Evolutionary conservation across 2,888 invertebrate genomes (phyloP).

Genomic region (Parasteatoda lunata): DNA sequence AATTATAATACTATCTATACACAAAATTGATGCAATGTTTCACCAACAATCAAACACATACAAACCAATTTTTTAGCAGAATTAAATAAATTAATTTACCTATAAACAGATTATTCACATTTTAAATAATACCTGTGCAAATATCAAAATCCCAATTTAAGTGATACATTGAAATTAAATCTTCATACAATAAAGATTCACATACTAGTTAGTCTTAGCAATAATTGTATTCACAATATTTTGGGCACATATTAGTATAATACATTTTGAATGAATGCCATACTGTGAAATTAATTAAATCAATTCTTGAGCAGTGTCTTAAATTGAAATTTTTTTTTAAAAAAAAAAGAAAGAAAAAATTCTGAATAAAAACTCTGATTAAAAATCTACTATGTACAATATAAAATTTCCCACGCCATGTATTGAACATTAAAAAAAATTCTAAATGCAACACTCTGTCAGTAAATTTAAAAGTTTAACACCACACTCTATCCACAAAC

Average conservation of each 20-base stretch:
- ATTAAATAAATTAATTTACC: too few species aligned
- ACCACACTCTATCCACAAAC: neutral
- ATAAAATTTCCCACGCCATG: conserved; percentile 18
- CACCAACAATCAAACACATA: too few species aligned
- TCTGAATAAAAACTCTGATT: conserved; percentile 23
- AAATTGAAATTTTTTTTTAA: neutral
- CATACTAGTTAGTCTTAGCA: neutral
- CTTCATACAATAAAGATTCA: neutral
- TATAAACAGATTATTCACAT: neutral
- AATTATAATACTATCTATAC: too few species aligned
- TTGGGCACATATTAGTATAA: neutral
- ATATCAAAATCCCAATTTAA: neutral
- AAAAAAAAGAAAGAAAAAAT: neutral
- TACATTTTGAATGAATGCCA: neutral
- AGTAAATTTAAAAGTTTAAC: neutral
- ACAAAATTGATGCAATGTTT: too few species aligned
- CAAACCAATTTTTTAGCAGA: too few species aligned
- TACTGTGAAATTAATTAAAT: neutral
- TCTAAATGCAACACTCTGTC: conserved; percentile 34
- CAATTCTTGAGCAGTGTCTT: neutral
- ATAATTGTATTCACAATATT: neutral
- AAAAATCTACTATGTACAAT: conserved; percentile 60
- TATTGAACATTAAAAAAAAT: conserved; percentile 17
- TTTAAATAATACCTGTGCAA: neutral
- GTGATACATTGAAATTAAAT: neutral